Percentiles rank a stretch among this genome's conserved stretches.
These are phyloP conservation scores for Lepidothrix coronata DNA, from an alignment of 2,113 vertebrate genomes.

Conservation along the genomic window DNA sequence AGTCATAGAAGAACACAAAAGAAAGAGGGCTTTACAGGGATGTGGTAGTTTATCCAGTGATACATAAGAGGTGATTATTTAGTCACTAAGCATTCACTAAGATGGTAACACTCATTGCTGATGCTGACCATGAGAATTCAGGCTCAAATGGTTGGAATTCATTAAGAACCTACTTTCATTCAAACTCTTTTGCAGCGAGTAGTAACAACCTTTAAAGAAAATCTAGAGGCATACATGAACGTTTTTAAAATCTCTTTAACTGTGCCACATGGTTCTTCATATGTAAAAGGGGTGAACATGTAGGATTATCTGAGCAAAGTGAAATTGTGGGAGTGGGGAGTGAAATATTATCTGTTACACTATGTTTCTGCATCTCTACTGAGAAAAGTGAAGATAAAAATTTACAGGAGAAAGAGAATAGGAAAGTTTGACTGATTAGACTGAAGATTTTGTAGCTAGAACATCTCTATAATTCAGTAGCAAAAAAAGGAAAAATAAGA, in stretches of 20 bases:
- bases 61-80: background rate
- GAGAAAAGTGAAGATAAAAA: background rate
- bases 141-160: background rate
- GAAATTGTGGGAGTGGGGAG: fast-evolving
- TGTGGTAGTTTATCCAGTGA: background rate
- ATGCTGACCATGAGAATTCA: background rate
- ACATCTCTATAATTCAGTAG: background rate
- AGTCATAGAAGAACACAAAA: background rate
- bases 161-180: background rate
- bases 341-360: background rate
- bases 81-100: background rate
- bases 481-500: background rate
- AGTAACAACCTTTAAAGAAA: background rate
- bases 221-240: background rate
- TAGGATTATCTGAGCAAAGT: background rate
- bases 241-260: background rate
- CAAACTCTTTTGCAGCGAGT: background rate
- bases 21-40: background rate
- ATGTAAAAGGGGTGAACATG: fast-evolving
- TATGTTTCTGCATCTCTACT: background rate
- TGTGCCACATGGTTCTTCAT: background rate
- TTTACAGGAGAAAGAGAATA: background rate
- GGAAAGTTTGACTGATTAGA: background rate
- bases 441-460: background rate
- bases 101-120: background rate